Evolutionary conservation across 2,113 vertebrate species (phyloP), one percentile per base, ranked within the genome.

Genomic region (Caretta caretta): DNA sequence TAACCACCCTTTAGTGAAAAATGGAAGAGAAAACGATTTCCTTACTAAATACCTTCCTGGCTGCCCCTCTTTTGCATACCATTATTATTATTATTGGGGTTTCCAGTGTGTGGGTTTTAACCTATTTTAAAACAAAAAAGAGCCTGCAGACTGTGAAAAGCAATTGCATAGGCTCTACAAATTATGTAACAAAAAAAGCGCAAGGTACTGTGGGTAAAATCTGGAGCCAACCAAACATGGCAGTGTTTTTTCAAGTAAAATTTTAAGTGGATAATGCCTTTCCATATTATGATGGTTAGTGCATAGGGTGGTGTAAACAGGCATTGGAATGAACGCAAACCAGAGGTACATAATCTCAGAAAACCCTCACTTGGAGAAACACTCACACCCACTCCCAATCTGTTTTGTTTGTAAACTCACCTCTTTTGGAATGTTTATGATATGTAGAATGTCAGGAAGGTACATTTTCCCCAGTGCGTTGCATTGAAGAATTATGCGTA

Each of bases 371-470:
- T 88, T 6, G 84, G 49, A 57, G 10, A 11, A 8, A 25, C 31
- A 0, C 20, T 1, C 19, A 72, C 0, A 8, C 42, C 10, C 53
- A 2, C 85, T 53, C 69, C 49, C 49, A 6, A 42, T 0, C 17
- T 86, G 81, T 49, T 88, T 78, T 54, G 53, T 42, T 50, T 22
- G 1, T 2, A 0, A 0, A 0, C 2, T 1, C 56, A 13, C 38
- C 20, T 46, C 79, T 2, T 49, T 72, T 42, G 19, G 46, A 46
- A 3, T 38, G 65, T 27, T 76, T 80, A 10, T 72, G 17, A 25
- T 49, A 4, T 0, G 0, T 76, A 48, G 92, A 51, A 8, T 8
- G 80, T 51, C 16, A 79, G 12, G 65, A 72, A 78, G 25, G 75
- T 12, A 48, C 42, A 13, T 78, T 48, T 46, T 16, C 42, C 7